Base-by-base conservation (phyloP, 1,140 invertebrate species). In the Pseudomyrmex flavicornis region DNA sequence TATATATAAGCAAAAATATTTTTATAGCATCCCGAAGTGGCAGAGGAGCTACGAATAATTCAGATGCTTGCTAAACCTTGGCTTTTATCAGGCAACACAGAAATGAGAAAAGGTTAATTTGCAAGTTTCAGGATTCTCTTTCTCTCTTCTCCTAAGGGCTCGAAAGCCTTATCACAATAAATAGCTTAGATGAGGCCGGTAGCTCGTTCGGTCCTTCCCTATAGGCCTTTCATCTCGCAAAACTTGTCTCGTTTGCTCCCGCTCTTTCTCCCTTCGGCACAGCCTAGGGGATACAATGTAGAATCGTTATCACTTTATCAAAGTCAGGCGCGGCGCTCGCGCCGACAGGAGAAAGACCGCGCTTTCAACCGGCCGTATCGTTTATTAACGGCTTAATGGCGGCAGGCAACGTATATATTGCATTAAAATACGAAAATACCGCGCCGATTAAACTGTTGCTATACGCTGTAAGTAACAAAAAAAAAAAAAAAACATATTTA, bases 91-190 rank as follows among this genome's bases (percentile, higher is more conserved):
- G 26, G 9, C 48, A 52, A 79, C 63, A 50, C 72, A 72, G 54
- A 10, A 62, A 26, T 35, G 61, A 35, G 50, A 48, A 87, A 46
- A 50, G 46, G 74, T 84, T 88, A 87, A 87, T 84, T 80, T 80
- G 58, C 17, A 69, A 84, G 73, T 69, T 79, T 63, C 46, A 69
- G 58, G 35, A 79, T 62, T 26, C 50, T 46, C 13, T 17, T 44
- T 61, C 61, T 48, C 56, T 79, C 79, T 61, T 48, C 56, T 79
- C 79, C n/a, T 50, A 46, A 82, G 48, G 79, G 79, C 8, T 83
- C 74, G 35, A 20, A 22, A 70, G 70, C 62, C 69, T 88, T 87
- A 79, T 87, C 80, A 87, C 50, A 59, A 82, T 87, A 88, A 88
- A 88, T 87, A 87, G 74, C 80, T 84, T 74, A 58, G 61, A 17